These are phyloP conservation scores for Papilio gigon DNA, from an alignment of 2,888 invertebrate genomes.

Conservation along the genomic window DNA sequence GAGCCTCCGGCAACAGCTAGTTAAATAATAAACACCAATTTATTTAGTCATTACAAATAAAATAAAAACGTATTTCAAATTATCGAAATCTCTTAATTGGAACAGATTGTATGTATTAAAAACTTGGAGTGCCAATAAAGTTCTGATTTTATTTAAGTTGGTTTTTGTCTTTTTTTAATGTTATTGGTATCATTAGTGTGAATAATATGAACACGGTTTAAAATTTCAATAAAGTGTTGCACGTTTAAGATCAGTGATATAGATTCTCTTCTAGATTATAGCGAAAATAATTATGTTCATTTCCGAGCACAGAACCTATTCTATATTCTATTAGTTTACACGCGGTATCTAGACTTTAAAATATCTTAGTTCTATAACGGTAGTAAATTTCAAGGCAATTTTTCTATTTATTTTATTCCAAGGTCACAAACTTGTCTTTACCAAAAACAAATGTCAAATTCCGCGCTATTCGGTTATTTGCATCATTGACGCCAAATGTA, in stretches of 20 bases:
- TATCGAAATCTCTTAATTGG: not conserved
- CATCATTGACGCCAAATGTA: not conserved
- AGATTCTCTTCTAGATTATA: not conserved
- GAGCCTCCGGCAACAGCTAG: too few species aligned
- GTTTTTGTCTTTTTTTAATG: not conserved
- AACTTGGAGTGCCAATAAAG: not conserved
- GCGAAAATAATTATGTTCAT: too few species aligned
- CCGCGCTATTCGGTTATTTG: not conserved
- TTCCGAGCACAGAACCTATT: not conserved
- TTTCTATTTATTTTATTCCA: slow-evolving; percentile 26
- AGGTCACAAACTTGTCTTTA: slow-evolving; percentile 16
- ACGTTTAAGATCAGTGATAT: not conserved
- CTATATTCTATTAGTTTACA: not conserved
- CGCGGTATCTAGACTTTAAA: not conserved
- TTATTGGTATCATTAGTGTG: not conserved
- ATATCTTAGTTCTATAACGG: slow-evolving; percentile 1
- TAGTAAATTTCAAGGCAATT: slow-evolving; percentile 1
- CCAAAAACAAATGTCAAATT: slow-evolving; percentile 34
- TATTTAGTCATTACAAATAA: not conserved
- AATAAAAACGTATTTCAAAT: not conserved
- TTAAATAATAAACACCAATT: not conserved
- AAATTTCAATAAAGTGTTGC: not conserved
- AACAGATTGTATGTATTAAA: not conserved
- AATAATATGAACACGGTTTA: not conserved
- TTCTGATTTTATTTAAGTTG: slow-evolving; percentile 7